These are phyloP conservation scores for Albula goreensis DNA, from an alignment of 2,113 vertebrate genomes.

Conservation along the genomic window DNA sequence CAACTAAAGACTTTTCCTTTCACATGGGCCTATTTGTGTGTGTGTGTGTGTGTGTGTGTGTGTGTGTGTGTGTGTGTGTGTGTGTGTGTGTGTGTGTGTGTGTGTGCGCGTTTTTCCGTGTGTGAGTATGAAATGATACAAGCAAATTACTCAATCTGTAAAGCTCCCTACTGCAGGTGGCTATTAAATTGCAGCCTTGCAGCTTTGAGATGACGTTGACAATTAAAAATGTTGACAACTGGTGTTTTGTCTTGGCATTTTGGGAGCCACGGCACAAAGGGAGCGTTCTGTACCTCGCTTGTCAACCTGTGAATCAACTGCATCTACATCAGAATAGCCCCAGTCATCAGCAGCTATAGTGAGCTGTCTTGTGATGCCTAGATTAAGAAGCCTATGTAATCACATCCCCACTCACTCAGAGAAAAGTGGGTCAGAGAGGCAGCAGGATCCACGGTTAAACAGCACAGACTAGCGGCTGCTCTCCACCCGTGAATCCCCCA, in stretches of 20 bases:
- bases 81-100: too few species aligned
- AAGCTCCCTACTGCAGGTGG: background rate
- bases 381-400: background rate
- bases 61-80: too few species aligned
- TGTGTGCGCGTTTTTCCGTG: too few species aligned
- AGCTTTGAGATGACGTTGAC: background rate
- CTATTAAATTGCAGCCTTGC: background rate
- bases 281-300: background rate
- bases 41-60: too few species aligned
- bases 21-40: too few species aligned
- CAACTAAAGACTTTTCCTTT: too few species aligned
- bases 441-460: conserved; percentile 59
- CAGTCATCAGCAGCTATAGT: background rate
- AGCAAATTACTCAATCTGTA: background rate
- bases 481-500: background rate
- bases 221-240: background rate
- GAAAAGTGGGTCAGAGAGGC: conserved; percentile 29
- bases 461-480: conserved; percentile 79
- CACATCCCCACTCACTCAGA: background rate
- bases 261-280: background rate
- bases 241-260: background rate
- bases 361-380: background rate
- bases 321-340: background rate
- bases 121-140: background rate
- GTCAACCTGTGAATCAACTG: background rate